phyloP scores from a whole-genome alignment of 92 coral and sea anemone genomes.

The Zoanthus sociatus region DNA sequence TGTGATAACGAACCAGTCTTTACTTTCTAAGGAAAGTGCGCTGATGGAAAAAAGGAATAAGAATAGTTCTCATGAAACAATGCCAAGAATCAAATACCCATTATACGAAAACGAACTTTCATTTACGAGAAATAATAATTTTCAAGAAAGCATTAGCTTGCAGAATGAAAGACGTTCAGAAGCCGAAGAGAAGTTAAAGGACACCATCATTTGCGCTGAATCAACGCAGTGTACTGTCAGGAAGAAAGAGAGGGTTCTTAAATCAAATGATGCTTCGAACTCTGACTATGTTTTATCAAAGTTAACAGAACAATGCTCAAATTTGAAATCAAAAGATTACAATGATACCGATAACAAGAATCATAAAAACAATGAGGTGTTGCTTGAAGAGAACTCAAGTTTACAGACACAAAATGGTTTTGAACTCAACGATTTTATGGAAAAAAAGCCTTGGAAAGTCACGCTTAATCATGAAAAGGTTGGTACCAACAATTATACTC shows the following conservation, averaged over 20 bases:
- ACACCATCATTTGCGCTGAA: neutral
- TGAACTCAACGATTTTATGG: neutral
- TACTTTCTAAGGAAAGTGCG: neutral
- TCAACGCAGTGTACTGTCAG: neutral
- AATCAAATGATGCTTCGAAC: neutral
- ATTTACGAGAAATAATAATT: neutral
- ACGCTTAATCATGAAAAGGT: conserved; percentile 5
- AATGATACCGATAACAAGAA: too few relatives aligned
- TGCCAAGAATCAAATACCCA: neutral
- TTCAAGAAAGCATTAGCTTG: neutral
- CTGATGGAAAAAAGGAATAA: neutral
- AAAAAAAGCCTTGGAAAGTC: neutral
- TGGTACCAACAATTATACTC: neutral
- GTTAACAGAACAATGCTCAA: neutral
- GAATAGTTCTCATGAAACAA: neutral
- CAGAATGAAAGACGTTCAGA: neutral
- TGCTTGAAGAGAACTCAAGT: neutral
- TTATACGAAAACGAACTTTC: neutral
- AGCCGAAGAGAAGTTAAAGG: neutral
- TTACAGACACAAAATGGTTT: neutral
- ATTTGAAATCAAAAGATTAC: neutral
- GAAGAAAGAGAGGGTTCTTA: neutral
- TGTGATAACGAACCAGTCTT: neutral
- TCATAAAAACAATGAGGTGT: too few relatives aligned
- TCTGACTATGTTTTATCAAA: neutral